Percentiles rank a stretch among this genome's conserved stretches.
Conservation (phyloP, 1,140 invertebrate genomes). For the Philaenus spumarius region DNA sequence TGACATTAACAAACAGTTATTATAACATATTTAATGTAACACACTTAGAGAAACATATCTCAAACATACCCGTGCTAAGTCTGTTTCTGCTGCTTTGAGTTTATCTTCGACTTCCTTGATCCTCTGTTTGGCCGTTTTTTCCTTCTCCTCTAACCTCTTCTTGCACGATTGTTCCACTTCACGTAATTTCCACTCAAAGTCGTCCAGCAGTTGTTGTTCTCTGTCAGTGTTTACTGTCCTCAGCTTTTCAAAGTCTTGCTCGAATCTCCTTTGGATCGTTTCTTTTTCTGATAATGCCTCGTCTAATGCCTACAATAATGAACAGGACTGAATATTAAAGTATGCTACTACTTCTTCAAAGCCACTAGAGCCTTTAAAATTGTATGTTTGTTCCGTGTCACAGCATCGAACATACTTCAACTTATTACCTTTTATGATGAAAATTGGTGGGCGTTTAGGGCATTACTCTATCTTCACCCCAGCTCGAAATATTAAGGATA, state of each 20-base stretch:
- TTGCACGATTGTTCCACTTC: slow-evolving; percentile 57
- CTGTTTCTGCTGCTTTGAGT: slow-evolving; percentile 38
- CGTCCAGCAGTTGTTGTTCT: slow-evolving; percentile 55
- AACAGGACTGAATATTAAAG: too few species aligned
- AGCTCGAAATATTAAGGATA: too few species aligned
- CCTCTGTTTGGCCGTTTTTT: slow-evolving; percentile 46
- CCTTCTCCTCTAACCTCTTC: slow-evolving; percentile 49
- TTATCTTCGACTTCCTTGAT: slow-evolving; percentile 43
- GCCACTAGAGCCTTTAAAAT: too few species aligned
- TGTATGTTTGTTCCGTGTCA: too few species aligned
- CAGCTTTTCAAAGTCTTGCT: slow-evolving; percentile 54
- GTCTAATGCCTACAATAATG: slow-evolving; percentile 48
- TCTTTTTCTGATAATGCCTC: slow-evolving; percentile 50
- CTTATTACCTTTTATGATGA: too few species aligned
- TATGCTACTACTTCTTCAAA: too few species aligned
- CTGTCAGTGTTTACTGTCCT: slow-evolving; percentile 47
- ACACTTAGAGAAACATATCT: neutral
- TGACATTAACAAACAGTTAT: too few species aligned
- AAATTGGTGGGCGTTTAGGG: too few species aligned
- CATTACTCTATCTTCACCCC: too few species aligned
- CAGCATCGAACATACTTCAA: too few species aligned
- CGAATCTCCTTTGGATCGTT: slow-evolving; percentile 50
- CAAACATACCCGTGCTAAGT: slow-evolving; percentile 28
- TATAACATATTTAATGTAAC: neutral
- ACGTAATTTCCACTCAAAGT: slow-evolving; percentile 61